Evolutionary conservation across 1,140 invertebrate species (phyloP).

Genomic region (Radopholus similis): DNA sequence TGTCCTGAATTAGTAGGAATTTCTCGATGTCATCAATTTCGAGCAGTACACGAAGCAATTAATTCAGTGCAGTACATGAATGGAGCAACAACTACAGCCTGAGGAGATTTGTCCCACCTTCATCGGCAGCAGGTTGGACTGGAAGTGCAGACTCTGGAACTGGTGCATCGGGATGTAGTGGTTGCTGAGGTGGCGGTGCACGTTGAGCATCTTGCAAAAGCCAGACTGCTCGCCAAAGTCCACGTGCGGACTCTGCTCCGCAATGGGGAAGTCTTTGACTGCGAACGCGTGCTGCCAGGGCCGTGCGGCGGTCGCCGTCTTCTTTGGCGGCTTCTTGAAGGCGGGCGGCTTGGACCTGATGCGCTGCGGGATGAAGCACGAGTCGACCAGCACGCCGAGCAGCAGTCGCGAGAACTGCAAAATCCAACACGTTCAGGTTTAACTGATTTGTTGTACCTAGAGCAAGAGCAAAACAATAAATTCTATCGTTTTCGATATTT

Average conservation of each 20-base stretch:
- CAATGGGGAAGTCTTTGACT: background rate
- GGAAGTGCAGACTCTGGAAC: slow-evolving; percentile 38
- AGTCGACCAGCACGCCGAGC: too few species aligned
- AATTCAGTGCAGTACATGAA: too few species aligned
- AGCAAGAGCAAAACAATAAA: too few species aligned
- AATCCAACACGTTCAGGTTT: too few species aligned
- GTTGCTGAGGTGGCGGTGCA: slow-evolving; percentile 10
- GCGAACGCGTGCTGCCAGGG: slow-evolving; percentile 4
- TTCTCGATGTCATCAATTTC: too few species aligned
- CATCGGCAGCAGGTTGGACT: slow-evolving; percentile 27
- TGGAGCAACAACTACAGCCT: background rate
- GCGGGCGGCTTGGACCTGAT: background rate
- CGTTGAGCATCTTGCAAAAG: slow-evolving; percentile 29
- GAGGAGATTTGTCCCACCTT: slow-evolving; percentile 16
- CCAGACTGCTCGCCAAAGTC: slow-evolving; percentile 2
- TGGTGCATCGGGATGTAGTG: slow-evolving; percentile 29
- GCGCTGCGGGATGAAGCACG: too few species aligned
- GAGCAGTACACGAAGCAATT: slow-evolving; percentile 3
- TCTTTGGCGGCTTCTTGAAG: slow-evolving; percentile 7
- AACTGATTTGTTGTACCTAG: too few species aligned
- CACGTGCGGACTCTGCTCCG: slow-evolving; percentile 1
- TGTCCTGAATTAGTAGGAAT: too few species aligned
- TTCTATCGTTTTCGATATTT: too few species aligned
- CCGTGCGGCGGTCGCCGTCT: background rate
- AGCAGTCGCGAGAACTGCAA: too few species aligned